phyloP scores from a whole-genome alignment of 2,888 invertebrate species.

The Calameuta pallipes region DNA sequence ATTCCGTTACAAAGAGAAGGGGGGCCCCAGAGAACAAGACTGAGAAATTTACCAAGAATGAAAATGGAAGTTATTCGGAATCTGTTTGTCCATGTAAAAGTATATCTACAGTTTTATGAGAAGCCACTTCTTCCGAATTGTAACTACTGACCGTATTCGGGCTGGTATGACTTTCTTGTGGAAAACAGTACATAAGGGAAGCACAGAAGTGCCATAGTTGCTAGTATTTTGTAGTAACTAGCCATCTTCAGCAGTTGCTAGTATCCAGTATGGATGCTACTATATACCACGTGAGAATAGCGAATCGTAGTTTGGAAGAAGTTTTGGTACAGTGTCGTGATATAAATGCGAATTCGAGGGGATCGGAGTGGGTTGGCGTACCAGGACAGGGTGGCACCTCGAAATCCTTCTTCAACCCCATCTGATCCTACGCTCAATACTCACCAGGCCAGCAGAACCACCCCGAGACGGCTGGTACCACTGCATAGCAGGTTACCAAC shows the following conservation, averaged over 20 bases:
- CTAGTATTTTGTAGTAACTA: neutral
- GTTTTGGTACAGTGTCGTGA: neutral
- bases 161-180: neutral
- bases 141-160: neutral
- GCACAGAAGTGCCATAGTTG: neutral
- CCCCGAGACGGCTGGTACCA: slow-evolving; percentile 24
- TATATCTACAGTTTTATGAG: neutral
- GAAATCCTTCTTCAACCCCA: slow-evolving; percentile 8
- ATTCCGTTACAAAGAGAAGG: neutral
- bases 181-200: neutral
- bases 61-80: neutral
- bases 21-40: neutral
- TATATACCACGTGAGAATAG: neutral
- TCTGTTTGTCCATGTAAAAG: neutral
- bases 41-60: neutral
- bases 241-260: neutral
- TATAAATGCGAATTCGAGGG: slow-evolving; percentile 21
- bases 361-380: slow-evolving; percentile 12
- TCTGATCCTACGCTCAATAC: slow-evolving; percentile 7
- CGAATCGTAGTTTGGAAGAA: neutral
- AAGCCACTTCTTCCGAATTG: neutral
- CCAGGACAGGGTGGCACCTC: slow-evolving; percentile 21
- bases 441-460: slow-evolving; percentile 14
- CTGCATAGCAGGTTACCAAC: slow-evolving; percentile 14
- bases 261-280: neutral